Percentiles rank a stretch among this genome's conserved stretches.
These are phyloP conservation scores for Schrankia costaestrigalis DNA, from an alignment of 2,888 invertebrate genomes.

Conservation along the genomic window DNA sequence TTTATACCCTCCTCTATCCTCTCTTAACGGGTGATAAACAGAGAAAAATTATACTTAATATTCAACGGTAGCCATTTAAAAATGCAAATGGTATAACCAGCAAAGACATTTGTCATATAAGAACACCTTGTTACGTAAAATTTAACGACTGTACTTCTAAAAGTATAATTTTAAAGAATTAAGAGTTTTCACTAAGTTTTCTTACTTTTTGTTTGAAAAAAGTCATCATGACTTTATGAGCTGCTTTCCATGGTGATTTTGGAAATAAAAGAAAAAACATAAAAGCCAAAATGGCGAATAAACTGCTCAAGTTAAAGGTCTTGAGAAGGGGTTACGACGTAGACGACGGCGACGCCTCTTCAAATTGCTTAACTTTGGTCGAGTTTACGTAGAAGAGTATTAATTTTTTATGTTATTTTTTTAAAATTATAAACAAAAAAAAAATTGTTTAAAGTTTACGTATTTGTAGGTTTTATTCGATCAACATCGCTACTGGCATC, in stretches of 20 bases:
- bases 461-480: too few relatives aligned
- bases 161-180: slow-evolving; percentile 12
- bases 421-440: too few relatives aligned
- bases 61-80: slow-evolving; percentile 2
- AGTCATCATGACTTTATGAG: slow-evolving; percentile 8
- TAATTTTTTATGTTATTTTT: too few relatives aligned
- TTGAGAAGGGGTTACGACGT: slow-evolving; percentile 36
- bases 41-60: slow-evolving; percentile 3
- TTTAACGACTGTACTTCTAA: slow-evolving; percentile 18
- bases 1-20: background rate
- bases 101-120: slow-evolving; percentile 21
- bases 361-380: slow-evolving; percentile 1
- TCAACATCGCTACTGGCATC: too few relatives aligned
- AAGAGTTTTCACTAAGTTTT: slow-evolving; percentile 8
- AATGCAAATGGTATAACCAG: slow-evolving; percentile 10
- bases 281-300: slow-evolving; percentile 5
- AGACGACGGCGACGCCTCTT: slow-evolving; percentile 1
- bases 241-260: slow-evolving; percentile 9
- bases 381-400: background rate
- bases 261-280: slow-evolving; percentile 10
- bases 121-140: slow-evolving; percentile 13
- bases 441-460: too few relatives aligned
- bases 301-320: slow-evolving; percentile 3
- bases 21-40: slow-evolving; percentile 1
- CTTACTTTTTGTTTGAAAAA: slow-evolving; percentile 11